Conservation (phyloP, 2,888 invertebrate genomes). For the Patella caerulea region DNA sequence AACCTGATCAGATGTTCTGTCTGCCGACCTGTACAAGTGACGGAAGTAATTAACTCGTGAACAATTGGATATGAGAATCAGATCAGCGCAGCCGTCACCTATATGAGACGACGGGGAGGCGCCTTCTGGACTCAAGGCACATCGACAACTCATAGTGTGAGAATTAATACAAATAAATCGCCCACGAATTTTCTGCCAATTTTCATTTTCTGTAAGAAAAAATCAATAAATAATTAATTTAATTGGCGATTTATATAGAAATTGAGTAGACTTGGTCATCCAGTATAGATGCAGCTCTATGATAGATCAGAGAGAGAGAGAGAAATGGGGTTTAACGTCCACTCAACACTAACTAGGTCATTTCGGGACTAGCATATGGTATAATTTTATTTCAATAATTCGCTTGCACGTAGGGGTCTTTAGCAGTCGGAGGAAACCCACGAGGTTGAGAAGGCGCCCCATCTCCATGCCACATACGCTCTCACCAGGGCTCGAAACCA, state of each 20-base stretch:
- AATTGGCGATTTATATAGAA: constrained; percentile 4
- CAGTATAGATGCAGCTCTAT: too few species aligned
- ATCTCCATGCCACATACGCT: too few species aligned
- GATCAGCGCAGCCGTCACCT: constrained; percentile 84
- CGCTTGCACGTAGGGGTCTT: too few species aligned
- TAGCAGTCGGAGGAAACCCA: too few species aligned
- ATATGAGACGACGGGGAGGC: constrained; percentile 84
- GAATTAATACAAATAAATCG: constrained; percentile 80
- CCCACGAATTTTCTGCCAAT: constrained; percentile 77
- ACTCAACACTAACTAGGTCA: too few species aligned
- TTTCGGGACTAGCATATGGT: too few species aligned
- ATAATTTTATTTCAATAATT: too few species aligned
- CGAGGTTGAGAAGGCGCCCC: too few species aligned
- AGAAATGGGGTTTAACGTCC: too few species aligned
- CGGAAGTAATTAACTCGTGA: constrained; percentile 81
- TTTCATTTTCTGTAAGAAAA: constrained; percentile 31
- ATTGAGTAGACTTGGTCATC: too few species aligned
- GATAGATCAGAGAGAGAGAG: too few species aligned
- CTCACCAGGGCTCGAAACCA: too few species aligned
- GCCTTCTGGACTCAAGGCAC: constrained; percentile 82
- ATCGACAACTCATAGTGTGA: constrained; percentile 84
- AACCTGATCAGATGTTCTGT: constrained; percentile 80
- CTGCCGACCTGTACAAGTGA: constrained; percentile 75
- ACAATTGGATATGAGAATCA: constrained; percentile 82
- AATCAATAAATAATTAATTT: not conserved